Evolutionary conservation across 2,113 vertebrate genomes (phyloP), one percentile per base, ranked within the genome.

Genomic region (Urocitellus parryii): DNA sequence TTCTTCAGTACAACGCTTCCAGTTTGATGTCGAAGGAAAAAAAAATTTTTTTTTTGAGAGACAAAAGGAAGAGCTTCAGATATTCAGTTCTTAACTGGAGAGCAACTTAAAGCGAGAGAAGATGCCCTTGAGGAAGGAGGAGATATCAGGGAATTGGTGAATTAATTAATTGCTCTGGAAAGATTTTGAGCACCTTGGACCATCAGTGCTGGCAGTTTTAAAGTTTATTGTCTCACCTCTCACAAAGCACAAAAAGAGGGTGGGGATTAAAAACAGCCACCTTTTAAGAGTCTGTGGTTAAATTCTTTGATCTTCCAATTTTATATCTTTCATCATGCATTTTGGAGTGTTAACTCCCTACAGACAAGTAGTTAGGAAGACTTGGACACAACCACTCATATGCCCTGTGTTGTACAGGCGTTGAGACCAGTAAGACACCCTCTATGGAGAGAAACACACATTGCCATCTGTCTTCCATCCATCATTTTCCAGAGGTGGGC

Each of bases 351-450:
- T 88, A 86, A 67, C 76, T 77, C 12, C 22, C 8, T 22, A 22
- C 2, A 53, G 24, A n/a, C 82, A 39, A n/a, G 8, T 0, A n/a
- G 18, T 63, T 22, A 34, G 17, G 77, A 53, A 56, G 8, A 61
- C 9, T 1, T 68, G n/a, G 39, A 12, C 22, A 16, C 63, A 22
- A 6, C 13, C 5, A 25, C 34, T 65, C n/a, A 0, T 18, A 0
- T 11, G 51, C 22, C 56, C n/a, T 61, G 65, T 84, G 13, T 42
- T 29, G 2, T 45, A 5, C 20, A 72, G 45, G 16, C 86, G 27
- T 65, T 74, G 67, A 34, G 63, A 42, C 0, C 13, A 67, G 22
- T 1, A 51, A 42, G 58, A 25, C 20, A 68, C 8, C 68, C 81
- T 88, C 29, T 80, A 1, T 12, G 8, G n/a, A 68, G 20, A 25